Evolutionary conservation across 2,113 vertebrate species (phyloP).

Genomic region (Periophthalmus modestus): DNA sequence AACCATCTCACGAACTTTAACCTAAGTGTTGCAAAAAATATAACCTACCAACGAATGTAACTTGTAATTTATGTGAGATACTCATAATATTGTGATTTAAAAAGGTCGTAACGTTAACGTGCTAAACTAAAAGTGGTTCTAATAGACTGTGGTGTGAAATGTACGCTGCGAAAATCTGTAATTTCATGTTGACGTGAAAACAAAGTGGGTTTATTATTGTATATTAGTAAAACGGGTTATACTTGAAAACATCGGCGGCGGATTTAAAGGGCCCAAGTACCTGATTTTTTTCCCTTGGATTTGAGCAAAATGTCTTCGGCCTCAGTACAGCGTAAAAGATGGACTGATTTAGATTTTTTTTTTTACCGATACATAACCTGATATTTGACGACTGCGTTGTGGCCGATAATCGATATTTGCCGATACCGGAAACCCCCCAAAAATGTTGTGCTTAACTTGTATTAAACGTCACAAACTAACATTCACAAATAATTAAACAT

Average conservation of each 20-base stretch:
- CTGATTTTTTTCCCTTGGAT: too few species aligned
- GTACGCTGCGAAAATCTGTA: conserved; percentile 21
- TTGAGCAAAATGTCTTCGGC: too few species aligned
- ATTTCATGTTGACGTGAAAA: conserved; percentile 32
- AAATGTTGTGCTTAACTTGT: too few species aligned
- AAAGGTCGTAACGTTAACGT: conserved; percentile 49
- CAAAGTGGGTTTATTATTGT: not conserved
- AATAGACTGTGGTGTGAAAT: conserved; percentile 44
- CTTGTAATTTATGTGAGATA: conserved; percentile 61
- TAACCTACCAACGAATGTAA: conserved; percentile 69
- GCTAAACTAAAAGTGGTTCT: conserved; percentile 58
- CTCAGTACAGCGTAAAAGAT: too few species aligned
- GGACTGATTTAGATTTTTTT: too few species aligned
- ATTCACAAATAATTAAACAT: too few species aligned
- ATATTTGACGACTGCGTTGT: too few species aligned
- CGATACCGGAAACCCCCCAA: too few species aligned
- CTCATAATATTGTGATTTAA: conserved; percentile 28
- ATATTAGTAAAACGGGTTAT: conserved; percentile 4
- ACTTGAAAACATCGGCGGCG: not conserved
- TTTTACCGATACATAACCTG: too few species aligned
- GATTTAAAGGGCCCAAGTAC: not conserved
- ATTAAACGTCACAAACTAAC: too few species aligned
- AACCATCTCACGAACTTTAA: conserved; percentile 44
- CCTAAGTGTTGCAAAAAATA: conserved; percentile 59
- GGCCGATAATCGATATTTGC: too few species aligned